Evolutionary conservation across 2,797 vertebrate species (phyloP).

Genomic region (Leuciscus waleckii): DNA sequence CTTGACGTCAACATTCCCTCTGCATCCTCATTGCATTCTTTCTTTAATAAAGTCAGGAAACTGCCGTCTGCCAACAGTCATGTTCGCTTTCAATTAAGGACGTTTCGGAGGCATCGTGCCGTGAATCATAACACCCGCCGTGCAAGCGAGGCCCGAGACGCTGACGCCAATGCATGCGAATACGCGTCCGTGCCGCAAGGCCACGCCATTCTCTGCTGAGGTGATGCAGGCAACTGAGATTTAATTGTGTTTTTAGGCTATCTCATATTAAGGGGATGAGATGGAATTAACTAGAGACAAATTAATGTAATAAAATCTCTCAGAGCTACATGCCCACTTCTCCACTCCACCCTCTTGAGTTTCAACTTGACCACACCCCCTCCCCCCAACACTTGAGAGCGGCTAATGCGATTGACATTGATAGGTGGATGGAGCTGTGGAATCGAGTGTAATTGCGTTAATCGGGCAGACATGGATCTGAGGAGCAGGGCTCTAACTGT

Average conservation of each 20-base stretch:
- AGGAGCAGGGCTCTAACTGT: slow-evolving; percentile 67
- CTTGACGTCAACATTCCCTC: slow-evolving; percentile 30
- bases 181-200: slow-evolving; percentile 66
- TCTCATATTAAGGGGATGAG: slow-evolving; percentile 81
- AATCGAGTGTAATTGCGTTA: slow-evolving; percentile 73
- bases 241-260: slow-evolving; percentile 85
- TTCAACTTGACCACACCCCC: slow-evolving; percentile 20
- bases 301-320: slow-evolving; percentile 82
- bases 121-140: slow-evolving; percentile 61
- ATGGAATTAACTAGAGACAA: slow-evolving; percentile 81
- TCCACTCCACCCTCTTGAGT: background rate
- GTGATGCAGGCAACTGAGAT: slow-evolving; percentile 83
- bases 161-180: slow-evolving; percentile 67
- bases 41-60: slow-evolving; percentile 52
- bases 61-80: slow-evolving; percentile 30
- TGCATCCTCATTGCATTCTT: slow-evolving; percentile 18
- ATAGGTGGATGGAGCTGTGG: slow-evolving; percentile 72
- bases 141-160: background rate
- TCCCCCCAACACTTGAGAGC: slow-evolving; percentile 51
- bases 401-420: slow-evolving; percentile 75
- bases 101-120: slow-evolving; percentile 55
- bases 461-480: slow-evolving; percentile 69
- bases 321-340: slow-evolving; percentile 69
- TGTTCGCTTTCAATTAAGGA: slow-evolving; percentile 64
- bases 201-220: slow-evolving; percentile 76